Base-by-base conservation (phyloP, 1,140 invertebrate genomes). In the Anthonomus grandis region DNA sequence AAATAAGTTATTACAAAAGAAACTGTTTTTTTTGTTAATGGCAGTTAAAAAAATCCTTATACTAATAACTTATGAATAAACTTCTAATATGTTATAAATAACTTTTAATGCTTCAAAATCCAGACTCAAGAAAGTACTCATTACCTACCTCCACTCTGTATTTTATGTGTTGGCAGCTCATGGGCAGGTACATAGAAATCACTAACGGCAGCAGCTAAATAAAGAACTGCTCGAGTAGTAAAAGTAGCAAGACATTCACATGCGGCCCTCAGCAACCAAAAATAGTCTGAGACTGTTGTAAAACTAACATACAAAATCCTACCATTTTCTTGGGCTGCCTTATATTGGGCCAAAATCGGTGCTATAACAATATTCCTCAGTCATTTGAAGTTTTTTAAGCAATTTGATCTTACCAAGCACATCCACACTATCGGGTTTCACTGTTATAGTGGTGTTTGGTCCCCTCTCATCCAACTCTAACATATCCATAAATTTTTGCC, bases 121-220 rank as follows among this genome's bases (percentile, higher is more conserved):
- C n/a, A n/a, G n/a, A n/a, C n/a, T n/a, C n/a, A n/a, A n/a, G n/a
- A n/a, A n/a, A n/a, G n/a, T n/a, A n/a, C n/a, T n/a, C n/a, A n/a
- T n/a, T n/a, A n/a, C n/a, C n/a, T n/a, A n/a, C n/a, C 81, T 15
- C 83, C 83, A 10, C 94, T 93, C 72, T 93, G 90, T 69, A 99
- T 95, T 78, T 99, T 98, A 75, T 98, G 95, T 37, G 87, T 85
- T 21, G 94, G 86, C 92, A 98, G 89, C 81, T 95, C 79, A 72
- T 89, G 85, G 59, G 86, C 83, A 41, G 95, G 94, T 74, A 99
- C 86, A 74, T 98, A 98, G 80, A 99, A 99, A 76, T 99, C 97
- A 2, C 96, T 97, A 0, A 98, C 97, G 12, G 97, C 97, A 15
- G 97, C 97, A 22, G 96, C 95, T 51, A 99, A 80, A 75, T 97